These are phyloP conservation scores for Tenthredo notha DNA, from an alignment of 2,888 invertebrate genomes.

Conservation along the genomic window DNA sequence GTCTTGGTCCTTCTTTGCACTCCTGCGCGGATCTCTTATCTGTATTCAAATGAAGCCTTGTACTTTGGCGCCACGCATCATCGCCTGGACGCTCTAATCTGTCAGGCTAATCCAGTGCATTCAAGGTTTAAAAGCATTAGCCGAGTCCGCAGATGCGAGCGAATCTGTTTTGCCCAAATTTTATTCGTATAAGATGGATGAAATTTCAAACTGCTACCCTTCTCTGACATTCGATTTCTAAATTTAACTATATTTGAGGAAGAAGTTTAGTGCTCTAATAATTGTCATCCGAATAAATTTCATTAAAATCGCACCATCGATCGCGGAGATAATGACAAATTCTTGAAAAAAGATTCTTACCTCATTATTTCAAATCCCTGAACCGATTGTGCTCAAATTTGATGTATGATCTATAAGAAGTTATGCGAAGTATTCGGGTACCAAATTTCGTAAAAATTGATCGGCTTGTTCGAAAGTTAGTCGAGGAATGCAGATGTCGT, in stretches of 20 bases:
- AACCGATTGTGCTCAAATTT: not conserved
- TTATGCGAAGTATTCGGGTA: not conserved
- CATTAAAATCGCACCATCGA: not conserved
- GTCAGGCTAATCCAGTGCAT: not conserved
- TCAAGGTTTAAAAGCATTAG: not conserved
- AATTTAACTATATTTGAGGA: not conserved
- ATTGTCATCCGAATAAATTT: no score
- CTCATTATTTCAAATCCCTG: not conserved
- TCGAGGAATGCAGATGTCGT: not conserved
- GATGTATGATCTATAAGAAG: not conserved
- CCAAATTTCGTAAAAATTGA: not conserved
- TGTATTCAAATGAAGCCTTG: slow-evolving; percentile 42
- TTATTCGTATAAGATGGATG: not conserved
- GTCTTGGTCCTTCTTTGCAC: slow-evolving; percentile 49
- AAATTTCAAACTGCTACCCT: not conserved
- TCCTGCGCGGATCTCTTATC: slow-evolving; percentile 27
- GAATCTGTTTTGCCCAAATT: not conserved
- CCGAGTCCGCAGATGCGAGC: not conserved
- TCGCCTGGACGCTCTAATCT: slow-evolving; percentile 16
- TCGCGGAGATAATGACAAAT: no score
- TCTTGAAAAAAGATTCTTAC: no score
- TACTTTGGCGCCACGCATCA: slow-evolving; percentile 40
- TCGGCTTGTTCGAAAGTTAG: not conserved
- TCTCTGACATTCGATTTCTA: not conserved
- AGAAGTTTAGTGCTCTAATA: no score